Base-by-base conservation (phyloP, 2,888 invertebrate species). In the Stenurella melanura region DNA sequence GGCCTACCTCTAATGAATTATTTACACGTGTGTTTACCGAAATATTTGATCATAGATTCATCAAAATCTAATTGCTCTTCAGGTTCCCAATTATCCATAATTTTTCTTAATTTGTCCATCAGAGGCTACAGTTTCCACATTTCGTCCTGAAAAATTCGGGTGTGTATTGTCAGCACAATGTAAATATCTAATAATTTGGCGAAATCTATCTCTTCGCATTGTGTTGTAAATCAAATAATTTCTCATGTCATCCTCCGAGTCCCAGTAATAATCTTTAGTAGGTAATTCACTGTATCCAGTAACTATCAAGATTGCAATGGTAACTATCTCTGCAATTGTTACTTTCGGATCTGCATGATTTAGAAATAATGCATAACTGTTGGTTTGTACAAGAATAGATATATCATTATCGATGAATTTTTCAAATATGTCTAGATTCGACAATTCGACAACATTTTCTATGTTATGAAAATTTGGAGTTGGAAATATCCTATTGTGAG, bases 91-190 rank as follows among this genome's bases (percentile, higher is more conserved):
- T 76, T 76, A 80, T 76, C 76, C 61, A 81, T 10, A 72, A 66
- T 78, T 68, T 69, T 80, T 73, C 73, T 76, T 67, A 80, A 4
- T 30, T 21, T 54, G 57, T 80, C 66, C 78, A 82, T 82, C 0
- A 82, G 63, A 10, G 81, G 76, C 34, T 80, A 21, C 12, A 83
- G 34, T 72, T 81, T 83, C 70, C 77, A 81, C 58, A 61, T 17
- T 68, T 80, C 76, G 42, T 78, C 75, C 11, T 60, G 18, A 75
- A 82, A 81, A n/a, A n/a, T n/a, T n/a, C n/a, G n/a, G n/a, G n/a
- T n/a, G n/a, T n/a, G n/a, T n/a, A n/a, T n/a, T n/a, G n/a, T n/a
- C n/a, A n/a, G n/a, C n/a, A n/a, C n/a, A n/a, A n/a, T n/a, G n/a
- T n/a, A n/a, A n/a, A n/a, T n/a, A n/a, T n/a, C n/a, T n/a, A n/a